These are phyloP conservation scores for Napeogenes sylphis DNA, from an alignment of 2,888 invertebrate species.

Conservation along the genomic window DNA sequence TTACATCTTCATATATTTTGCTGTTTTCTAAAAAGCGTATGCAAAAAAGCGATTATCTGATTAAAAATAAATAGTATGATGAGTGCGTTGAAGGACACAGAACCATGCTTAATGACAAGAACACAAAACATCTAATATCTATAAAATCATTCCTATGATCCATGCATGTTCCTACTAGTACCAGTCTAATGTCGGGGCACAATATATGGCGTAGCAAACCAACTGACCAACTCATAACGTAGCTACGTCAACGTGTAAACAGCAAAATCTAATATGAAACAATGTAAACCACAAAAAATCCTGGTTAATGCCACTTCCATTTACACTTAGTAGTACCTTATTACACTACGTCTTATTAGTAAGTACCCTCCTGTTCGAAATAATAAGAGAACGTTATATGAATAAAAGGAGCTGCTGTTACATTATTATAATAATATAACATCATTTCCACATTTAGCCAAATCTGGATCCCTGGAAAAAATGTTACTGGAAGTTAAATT, in stretches of 20 bases:
- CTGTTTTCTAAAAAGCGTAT: constrained; percentile 60
- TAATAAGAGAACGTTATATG: constrained; percentile 14
- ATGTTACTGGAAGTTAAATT: constrained; percentile 19
- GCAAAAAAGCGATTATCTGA: constrained; percentile 52
- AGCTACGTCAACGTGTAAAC: constrained; percentile 55
- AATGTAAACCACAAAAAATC: constrained; percentile 52
- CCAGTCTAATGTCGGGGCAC: constrained; percentile 10
- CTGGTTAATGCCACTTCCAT: constrained; percentile 54
- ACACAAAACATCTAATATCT: constrained; percentile 35
- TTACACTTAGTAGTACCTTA: constrained; percentile 44
- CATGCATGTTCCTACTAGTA: constrained; percentile 29
- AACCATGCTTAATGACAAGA: constrained; percentile 55
- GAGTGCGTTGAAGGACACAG: constrained; percentile 72
- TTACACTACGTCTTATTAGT: constrained; percentile 37
- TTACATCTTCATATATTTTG: constrained; percentile 56
- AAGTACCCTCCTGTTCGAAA: constrained; percentile 17
- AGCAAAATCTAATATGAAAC: constrained; percentile 54
- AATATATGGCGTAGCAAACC: constrained; percentile 11
- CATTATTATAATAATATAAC: constrained; percentile 27
- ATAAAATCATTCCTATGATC: constrained; percentile 32
- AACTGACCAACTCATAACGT: constrained; percentile 38
- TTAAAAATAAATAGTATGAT: constrained; percentile 62
- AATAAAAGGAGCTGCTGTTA: constrained; percentile 41
- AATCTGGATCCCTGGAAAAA: constrained; percentile 40
- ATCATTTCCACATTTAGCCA: constrained; percentile 25